These are phyloP conservation scores for Carcharodon carcharias DNA, from an alignment of 2,797 vertebrate genomes.

Conservation along the genomic window DNA sequence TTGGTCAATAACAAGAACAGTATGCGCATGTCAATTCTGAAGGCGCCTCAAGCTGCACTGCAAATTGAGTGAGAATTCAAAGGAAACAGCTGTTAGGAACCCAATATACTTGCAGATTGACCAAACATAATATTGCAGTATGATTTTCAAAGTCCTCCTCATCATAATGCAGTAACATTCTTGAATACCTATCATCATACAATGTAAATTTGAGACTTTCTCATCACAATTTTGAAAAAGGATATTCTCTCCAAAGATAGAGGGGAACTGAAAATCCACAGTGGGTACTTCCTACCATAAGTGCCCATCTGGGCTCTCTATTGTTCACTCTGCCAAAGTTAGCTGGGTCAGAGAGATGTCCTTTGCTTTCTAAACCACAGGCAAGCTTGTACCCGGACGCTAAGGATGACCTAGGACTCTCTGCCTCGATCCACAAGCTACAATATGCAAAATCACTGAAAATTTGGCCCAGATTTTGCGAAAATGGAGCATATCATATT, in stretches of 20 bases:
- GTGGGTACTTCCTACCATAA: neutral
- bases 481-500: neutral
- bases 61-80: neutral
- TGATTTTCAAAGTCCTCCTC: too few relatives aligned
- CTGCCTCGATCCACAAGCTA: neutral
- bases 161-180: neutral
- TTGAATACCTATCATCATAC: neutral
- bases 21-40: neutral
- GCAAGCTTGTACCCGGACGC: neutral
- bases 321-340: neutral
- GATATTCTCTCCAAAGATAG: neutral
- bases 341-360: neutral
- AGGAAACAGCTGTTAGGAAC: neutral
- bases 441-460: neutral
- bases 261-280: neutral
- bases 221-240: neutral
- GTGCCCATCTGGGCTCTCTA: neutral
- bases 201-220: neutral
- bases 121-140: neutral
- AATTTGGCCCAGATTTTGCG: too few relatives aligned
- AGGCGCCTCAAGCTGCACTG: neutral
- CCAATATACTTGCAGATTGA: neutral
- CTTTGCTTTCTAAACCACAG: neutral
- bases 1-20: neutral
- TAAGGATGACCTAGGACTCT: neutral